Conservation (phyloP, 2,888 invertebrate genomes). For the Aspidapion aeneum region DNA sequence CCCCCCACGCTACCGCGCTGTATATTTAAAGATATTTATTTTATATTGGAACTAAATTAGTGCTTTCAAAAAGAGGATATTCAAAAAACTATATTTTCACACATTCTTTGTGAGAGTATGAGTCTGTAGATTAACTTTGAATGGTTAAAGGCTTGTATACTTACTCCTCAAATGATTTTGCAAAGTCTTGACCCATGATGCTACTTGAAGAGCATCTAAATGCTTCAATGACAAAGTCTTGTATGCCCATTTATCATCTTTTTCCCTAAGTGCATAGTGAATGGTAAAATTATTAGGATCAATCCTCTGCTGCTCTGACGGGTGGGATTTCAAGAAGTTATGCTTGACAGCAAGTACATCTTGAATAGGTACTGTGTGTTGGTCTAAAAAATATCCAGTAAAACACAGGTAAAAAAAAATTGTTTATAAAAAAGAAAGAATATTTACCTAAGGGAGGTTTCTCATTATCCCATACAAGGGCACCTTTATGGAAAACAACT, state of each 20-base stretch:
- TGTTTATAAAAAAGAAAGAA: conserved; percentile 3
- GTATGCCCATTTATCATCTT: conserved; percentile 58
- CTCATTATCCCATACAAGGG: conserved; percentile 61
- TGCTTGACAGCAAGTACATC: conserved; percentile 55
- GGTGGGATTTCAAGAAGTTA: conserved; percentile 45
- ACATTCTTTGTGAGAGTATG: too few relatives aligned
- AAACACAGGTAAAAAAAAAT: conserved; percentile 5
- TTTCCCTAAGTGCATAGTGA: conserved; percentile 57
- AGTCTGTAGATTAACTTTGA: too few relatives aligned
- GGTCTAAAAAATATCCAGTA: conserved; percentile 47
- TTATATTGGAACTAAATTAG: too few relatives aligned
- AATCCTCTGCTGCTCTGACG: conserved; percentile 42
- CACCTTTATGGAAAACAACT: conserved; percentile 60
- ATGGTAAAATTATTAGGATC: conserved; percentile 54
- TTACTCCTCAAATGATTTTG: conserved; percentile 53
- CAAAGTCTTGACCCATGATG: conserved; percentile 60
- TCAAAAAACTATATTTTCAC: too few relatives aligned
- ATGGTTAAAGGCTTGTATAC: conserved; percentile 22
- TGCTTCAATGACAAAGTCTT: conserved; percentile 57
- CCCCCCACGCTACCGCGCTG: too few relatives aligned
- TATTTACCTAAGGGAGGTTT: conserved; percentile 55
- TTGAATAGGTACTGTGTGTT: conserved; percentile 53
- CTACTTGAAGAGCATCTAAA: conserved; percentile 57
- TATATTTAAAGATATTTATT: too few relatives aligned
- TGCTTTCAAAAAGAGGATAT: too few relatives aligned